Evolutionary conservation across 2,113 vertebrate species (phyloP).

Genomic region (Puffinus mauretanicus): DNA sequence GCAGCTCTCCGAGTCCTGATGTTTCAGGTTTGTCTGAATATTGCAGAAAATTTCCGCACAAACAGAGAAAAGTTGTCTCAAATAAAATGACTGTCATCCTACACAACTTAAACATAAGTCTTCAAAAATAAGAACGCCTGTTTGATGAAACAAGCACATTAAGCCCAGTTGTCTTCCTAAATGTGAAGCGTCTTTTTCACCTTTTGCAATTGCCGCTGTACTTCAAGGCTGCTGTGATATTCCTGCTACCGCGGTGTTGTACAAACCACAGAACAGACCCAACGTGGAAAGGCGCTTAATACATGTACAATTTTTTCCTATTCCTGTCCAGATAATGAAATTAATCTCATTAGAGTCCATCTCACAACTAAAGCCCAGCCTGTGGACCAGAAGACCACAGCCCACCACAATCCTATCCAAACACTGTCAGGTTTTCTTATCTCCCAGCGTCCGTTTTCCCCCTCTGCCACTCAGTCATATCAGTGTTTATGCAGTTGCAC

Average conservation of each 20-base stretch:
- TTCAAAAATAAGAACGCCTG: not conserved
- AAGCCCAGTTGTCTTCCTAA: not conserved
- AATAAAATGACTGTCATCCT: not conserved
- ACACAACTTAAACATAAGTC: not conserved
- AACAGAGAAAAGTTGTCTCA: not conserved
- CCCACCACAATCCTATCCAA: not conserved
- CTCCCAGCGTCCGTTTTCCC: not conserved
- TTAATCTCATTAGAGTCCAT: not conserved
- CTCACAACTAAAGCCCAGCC: not conserved
- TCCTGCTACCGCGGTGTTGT: not conserved
- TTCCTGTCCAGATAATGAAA: not conserved
- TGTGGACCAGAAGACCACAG: not conserved
- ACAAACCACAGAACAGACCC: not conserved
- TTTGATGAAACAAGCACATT: not conserved
- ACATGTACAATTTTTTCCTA: not conserved
- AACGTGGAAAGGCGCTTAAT: not conserved
- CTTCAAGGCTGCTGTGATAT: not conserved
- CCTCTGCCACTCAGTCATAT: not conserved
- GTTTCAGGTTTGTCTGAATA: not conserved
- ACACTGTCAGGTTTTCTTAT: not conserved
- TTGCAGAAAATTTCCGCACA: not conserved
- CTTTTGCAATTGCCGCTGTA: fast-evolving
- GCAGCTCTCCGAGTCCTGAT: not conserved
- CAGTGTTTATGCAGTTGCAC: not conserved
- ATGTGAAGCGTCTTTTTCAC: not conserved